Evolutionary conservation across 2,797 vertebrate species (phyloP).

Genomic region (Poeciliopsis turneri): DNA sequence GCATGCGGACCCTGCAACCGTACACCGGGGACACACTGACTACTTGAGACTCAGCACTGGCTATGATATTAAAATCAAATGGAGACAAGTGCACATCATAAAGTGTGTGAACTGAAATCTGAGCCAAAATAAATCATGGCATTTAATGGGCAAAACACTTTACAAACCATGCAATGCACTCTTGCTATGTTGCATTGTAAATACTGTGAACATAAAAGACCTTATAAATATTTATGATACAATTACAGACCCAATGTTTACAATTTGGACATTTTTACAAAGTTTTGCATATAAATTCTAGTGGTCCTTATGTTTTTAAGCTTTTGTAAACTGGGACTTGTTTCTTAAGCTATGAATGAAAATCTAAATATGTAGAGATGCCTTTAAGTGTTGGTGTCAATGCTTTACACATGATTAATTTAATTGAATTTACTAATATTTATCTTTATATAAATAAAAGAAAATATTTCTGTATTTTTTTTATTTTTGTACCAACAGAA

Average conservation of each 20-base stretch:
- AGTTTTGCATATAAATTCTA: background rate
- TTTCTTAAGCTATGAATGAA: background rate
- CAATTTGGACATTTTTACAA: background rate
- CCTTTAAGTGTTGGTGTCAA: background rate
- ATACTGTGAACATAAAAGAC: constrained; percentile 17
- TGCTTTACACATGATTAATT: background rate
- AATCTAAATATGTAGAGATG: background rate
- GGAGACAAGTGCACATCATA: constrained; percentile 5
- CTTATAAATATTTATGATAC: constrained; percentile 6
- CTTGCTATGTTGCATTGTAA: constrained; percentile 3
- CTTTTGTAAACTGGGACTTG: background rate
- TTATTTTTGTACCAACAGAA: background rate
- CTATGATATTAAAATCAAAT: constrained; percentile 38
- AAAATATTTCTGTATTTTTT: background rate
- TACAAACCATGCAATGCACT: constrained; percentile 10
- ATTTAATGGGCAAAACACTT: constrained; percentile 13
- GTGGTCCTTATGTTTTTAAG: background rate
- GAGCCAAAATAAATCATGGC: constrained; percentile 16
- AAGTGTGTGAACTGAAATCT: constrained; percentile 17
- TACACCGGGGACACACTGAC: constrained; percentile 58
- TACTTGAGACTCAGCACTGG: constrained; percentile 21
- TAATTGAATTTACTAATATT: background rate
- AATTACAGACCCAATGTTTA: background rate
- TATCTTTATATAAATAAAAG: background rate
- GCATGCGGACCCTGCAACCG: constrained; percentile 33